A percentile compares a stretch with the other conserved stretches of the same genome.
phyloP scores from a whole-genome alignment of 2,888 invertebrate species.

The Tryphoninae sp. region DNA sequence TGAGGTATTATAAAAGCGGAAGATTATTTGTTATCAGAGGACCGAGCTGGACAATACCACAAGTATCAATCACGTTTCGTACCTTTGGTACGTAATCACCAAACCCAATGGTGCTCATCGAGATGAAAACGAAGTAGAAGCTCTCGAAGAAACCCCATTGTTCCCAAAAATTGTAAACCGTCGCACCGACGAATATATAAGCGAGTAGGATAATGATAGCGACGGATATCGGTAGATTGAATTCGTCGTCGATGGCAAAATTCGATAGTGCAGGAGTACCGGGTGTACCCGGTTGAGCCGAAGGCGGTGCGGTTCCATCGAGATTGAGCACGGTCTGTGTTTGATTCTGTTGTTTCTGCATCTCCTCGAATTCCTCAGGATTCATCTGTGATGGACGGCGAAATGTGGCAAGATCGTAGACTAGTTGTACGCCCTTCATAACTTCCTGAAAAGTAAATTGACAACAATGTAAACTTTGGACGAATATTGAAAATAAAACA shows the following conservation, averaged over 20 bases:
- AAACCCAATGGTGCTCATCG: constrained; percentile 98
- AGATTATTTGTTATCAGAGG: neutral
- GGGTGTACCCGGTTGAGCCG: constrained; percentile 83
- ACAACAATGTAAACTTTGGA: too few species aligned
- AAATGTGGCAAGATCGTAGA: constrained; percentile 90
- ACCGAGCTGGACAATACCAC: neutral
- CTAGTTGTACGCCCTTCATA: constrained; percentile 91
- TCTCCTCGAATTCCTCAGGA: constrained; percentile 83
- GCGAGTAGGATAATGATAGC: constrained; percentile 91
- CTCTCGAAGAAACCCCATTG: constrained; percentile 96
- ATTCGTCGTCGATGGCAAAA: constrained; percentile 94
- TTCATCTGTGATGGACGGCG: constrained; percentile 88
- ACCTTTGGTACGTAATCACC: constrained; percentile 94
- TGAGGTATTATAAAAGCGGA: constrained; percentile 10
- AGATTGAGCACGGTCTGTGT: constrained; percentile 73
- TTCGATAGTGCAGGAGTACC: constrained; percentile 90
- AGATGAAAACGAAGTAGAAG: constrained; percentile 98
- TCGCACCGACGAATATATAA: constrained; percentile 94
- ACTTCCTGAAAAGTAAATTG: constrained; percentile 84
- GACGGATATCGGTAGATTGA: constrained; percentile 95
- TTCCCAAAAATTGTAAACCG: constrained; percentile 90
- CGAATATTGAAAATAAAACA: constrained; percentile 60
- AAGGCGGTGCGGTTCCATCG: constrained; percentile 80
- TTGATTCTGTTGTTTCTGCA: constrained; percentile 74
- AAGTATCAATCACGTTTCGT: constrained; percentile 49